Conservation (phyloP, 1,140 invertebrate genomes). For the Aphelinus atriplicis region DNA sequence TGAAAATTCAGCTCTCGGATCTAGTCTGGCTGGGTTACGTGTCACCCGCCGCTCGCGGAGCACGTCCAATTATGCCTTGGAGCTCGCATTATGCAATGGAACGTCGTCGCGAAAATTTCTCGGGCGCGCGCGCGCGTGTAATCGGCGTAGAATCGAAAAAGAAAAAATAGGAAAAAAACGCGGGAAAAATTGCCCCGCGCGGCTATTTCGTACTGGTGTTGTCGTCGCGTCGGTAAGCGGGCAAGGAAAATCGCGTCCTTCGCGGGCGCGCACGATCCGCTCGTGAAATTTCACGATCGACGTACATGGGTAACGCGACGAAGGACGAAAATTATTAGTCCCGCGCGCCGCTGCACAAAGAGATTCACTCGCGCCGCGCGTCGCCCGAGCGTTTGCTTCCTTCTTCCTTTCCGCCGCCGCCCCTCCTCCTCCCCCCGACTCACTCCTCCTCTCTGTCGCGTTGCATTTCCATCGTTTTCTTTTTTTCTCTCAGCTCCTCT, state of each 20-base stretch:
- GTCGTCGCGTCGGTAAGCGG: too few relatives aligned
- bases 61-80: slow-evolving; percentile 6
- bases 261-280: neutral
- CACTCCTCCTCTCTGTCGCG: neutral
- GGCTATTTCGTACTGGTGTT: too few relatives aligned
- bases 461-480: neutral
- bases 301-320: neutral
- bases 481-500: neutral
- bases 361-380: neutral
- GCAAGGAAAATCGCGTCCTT: too few relatives aligned
- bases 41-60: neutral
- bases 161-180: too few relatives aligned
- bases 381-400: too few relatives aligned
- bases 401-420: neutral
- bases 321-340: slow-evolving; percentile 31
- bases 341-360: slow-evolving; percentile 1
- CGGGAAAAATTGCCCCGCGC: too few relatives aligned
- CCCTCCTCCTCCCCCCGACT: neutral
- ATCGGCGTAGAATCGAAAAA: too few relatives aligned
- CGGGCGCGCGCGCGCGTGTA: too few relatives aligned
- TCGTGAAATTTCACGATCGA: neutral
- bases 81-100: slow-evolving; percentile 3
- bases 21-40: too few relatives aligned
- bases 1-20: too few relatives aligned
- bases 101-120: too few relatives aligned